These are phyloP conservation scores for Squalus acanthias DNA, from an alignment of 2,797 vertebrate genomes.

Conservation along the genomic window DNA sequence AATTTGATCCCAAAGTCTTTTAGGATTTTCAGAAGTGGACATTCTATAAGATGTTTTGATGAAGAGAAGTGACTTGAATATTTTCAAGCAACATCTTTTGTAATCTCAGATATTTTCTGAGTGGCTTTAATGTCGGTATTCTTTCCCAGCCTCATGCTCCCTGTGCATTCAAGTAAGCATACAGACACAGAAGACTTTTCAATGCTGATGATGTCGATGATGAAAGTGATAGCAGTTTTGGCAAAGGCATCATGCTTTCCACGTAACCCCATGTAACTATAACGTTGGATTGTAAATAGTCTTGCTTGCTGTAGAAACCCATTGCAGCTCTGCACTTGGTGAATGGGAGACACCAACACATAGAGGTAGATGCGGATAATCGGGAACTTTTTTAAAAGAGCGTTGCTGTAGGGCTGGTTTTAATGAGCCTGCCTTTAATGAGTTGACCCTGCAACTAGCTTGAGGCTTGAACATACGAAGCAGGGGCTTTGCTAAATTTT, in stretches of 20 bases:
- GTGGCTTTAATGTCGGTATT: background rate
- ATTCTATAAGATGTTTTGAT: background rate
- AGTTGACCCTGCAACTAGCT: slow-evolving; percentile 80
- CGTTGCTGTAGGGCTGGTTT: slow-evolving; percentile 78
- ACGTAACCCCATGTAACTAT: slow-evolving; percentile 45
- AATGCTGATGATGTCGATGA: slow-evolving; percentile 42
- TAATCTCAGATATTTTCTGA: background rate
- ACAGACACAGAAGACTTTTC: background rate
- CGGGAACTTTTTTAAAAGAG: slow-evolving; percentile 50
- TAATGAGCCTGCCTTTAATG: slow-evolving; percentile 81
- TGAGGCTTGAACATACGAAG: slow-evolving; percentile 80
- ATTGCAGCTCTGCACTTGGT: slow-evolving; percentile 52
- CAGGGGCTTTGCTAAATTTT: slow-evolving; percentile 81
- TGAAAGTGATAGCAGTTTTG: slow-evolving; percentile 48
- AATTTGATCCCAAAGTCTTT: slow-evolving; percentile 16
- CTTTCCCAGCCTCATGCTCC: background rate
- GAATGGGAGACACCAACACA: slow-evolving; percentile 52
- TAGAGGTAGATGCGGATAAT: slow-evolving; percentile 67
- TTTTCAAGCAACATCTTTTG: background rate
- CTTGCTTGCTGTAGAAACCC: slow-evolving; percentile 51
- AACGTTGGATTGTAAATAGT: slow-evolving; percentile 45
- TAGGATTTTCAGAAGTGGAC: background rate
- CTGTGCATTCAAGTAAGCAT: background rate
- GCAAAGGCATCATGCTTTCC: slow-evolving; percentile 49
- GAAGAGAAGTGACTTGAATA: background rate